These are phyloP conservation scores for Parapristionchus giblindavisi DNA, from an alignment of 2,888 invertebrate genomes.

Conservation along the genomic window DNA sequence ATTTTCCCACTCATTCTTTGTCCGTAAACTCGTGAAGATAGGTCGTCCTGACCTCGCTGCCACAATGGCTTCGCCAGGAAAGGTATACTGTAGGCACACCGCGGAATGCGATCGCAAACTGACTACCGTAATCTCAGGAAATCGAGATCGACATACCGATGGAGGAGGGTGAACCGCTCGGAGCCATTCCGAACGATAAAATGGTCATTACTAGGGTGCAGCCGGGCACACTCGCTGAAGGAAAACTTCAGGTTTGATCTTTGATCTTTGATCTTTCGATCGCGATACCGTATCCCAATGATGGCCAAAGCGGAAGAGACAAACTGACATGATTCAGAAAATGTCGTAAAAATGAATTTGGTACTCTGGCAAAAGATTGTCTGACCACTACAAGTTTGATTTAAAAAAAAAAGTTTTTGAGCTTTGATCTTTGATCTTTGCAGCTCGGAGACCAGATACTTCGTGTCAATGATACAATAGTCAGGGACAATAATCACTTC, in stretches of 20 bases:
- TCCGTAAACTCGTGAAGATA: too few relatives aligned
- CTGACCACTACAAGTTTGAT: too few relatives aligned
- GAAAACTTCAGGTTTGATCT: constrained; percentile 55
- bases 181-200: constrained; percentile 64
- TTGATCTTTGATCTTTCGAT: too few relatives aligned
- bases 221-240: constrained; percentile 59
- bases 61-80: too few relatives aligned
- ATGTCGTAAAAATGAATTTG: background rate
- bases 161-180: constrained; percentile 65
- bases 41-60: too few relatives aligned
- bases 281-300: too few relatives aligned
- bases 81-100: too few relatives aligned
- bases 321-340: background rate
- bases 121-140: constrained; percentile 49
- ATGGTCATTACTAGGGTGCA: constrained; percentile 61
- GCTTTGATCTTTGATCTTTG: background rate
- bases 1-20: too few relatives aligned
- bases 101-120: too few relatives aligned
- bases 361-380: too few relatives aligned
- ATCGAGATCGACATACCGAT: constrained; percentile 55
- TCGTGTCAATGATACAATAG: constrained; percentile 44
- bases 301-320: background rate
- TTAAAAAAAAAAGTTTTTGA: background rate
- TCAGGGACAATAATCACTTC: constrained; percentile 49
- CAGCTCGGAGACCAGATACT: constrained; percentile 51